phyloP scores from a whole-genome alignment of 2,888 invertebrate species.

The Julus scandinavius region DNA sequence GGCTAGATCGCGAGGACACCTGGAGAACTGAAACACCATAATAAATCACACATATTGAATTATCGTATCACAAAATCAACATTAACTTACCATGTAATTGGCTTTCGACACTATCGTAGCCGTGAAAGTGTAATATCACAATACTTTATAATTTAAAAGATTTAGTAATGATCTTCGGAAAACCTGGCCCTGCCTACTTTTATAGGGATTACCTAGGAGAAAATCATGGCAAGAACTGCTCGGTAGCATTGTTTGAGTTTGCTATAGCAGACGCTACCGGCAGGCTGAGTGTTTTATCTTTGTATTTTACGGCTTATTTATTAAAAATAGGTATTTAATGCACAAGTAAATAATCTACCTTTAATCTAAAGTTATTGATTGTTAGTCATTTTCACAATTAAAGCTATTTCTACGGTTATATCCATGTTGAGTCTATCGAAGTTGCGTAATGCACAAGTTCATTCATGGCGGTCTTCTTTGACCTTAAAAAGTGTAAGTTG shows the following conservation, averaged over 20 bases:
- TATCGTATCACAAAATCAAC: not conserved
- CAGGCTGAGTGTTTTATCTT: too few species aligned
- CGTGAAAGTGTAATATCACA: not conserved
- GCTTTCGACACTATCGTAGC: not conserved
- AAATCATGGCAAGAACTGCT: not conserved
- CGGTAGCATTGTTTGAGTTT: too few species aligned
- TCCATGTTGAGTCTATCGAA: not conserved
- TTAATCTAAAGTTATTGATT: too few species aligned
- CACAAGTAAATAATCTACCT: too few species aligned
- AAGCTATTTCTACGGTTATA: not conserved
- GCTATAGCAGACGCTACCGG: too few species aligned
- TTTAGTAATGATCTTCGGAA: not conserved
- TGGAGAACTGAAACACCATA: not conserved
- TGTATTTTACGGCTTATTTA: too few species aligned
- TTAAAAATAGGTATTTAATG: too few species aligned
- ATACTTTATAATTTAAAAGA: not conserved
- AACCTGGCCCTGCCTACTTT: not conserved
- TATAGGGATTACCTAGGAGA: not conserved
- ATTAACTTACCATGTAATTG: constrained; percentile 1
- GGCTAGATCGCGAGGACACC: not conserved
- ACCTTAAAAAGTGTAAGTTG: not conserved
- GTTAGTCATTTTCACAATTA: too few species aligned
- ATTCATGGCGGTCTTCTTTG: not conserved
- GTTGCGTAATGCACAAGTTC: not conserved
- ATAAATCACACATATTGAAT: not conserved